Conservation (phyloP, 2,113 vertebrate genomes). For the Leptobrachium ailaonicum region DNA sequence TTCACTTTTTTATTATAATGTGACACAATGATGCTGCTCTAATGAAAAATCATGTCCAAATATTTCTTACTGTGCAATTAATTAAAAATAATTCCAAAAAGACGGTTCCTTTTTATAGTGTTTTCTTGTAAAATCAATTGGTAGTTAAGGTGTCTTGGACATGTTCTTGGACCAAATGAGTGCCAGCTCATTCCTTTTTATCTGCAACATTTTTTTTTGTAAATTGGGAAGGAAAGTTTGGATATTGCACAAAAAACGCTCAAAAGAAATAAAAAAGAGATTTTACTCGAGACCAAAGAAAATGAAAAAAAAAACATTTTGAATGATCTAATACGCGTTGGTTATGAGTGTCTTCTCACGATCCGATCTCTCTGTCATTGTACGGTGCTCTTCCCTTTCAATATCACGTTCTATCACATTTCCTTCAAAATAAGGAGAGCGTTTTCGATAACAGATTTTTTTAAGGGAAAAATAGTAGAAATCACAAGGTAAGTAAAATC, state of each 20-base stretch:
- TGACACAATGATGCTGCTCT: too few relatives aligned
- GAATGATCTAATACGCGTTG: neutral
- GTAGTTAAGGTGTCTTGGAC: too few relatives aligned
- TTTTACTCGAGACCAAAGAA: neutral
- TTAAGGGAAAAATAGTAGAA: neutral
- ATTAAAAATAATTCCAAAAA: too few relatives aligned
- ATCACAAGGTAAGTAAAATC: conserved; percentile 20
- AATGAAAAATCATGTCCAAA: too few relatives aligned
- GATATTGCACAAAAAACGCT: neutral
- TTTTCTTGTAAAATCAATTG: too few relatives aligned
- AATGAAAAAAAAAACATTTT: too few relatives aligned
- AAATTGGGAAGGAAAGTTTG: neutral
- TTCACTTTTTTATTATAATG: too few relatives aligned
- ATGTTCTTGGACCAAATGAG: too few relatives aligned
- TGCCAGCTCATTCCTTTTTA: too few relatives aligned
- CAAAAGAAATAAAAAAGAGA: neutral
- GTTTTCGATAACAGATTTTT: neutral
- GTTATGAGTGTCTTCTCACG: neutral
- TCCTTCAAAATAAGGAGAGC: neutral
- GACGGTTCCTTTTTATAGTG: too few relatives aligned
- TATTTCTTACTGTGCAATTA: too few relatives aligned
- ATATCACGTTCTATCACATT: neutral
- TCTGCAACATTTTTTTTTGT: neutral
- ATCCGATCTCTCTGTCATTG: neutral
- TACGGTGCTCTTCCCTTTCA: neutral